Evolutionary conservation across 2,888 invertebrate genomes (phyloP), one percentile per base, ranked within the genome.

Genomic region (Drosophila longiperda): DNA sequence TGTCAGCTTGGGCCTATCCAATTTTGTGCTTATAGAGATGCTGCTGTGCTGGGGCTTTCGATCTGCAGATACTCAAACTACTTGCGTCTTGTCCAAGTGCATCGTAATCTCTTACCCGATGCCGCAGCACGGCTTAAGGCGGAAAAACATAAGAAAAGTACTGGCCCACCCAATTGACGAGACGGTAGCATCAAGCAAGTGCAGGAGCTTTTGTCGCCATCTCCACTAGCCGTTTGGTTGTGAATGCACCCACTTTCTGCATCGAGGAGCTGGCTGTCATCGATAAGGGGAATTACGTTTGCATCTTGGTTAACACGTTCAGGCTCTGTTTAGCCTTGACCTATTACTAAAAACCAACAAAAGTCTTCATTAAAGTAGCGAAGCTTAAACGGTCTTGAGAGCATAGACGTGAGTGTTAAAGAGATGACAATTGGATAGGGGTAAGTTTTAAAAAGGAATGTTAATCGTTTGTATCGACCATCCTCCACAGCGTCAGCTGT

Each of bases 31-130:
- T 62, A 73, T 61, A 61, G 55, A 15, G 17, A 7, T 38, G 36
- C 36, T 29, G 29, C 29, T 15, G 64, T 29, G 95, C 84, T 95
- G 26, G 92, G 99, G 99, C 91, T 98, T 97, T 32, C 99, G 95
- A 29, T 29, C 66, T 99, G 98, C 26, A 26, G 26, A 26, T 26
- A 26, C 26, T 26, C 26, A 26, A 26, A 26, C 2, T 26, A 26
- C 26, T 26, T 26, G 26, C 97, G 99, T 97, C 93, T 97, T 98
- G 93, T 99, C 26, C 1, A 26, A 26, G 93, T 98, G 98, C 98
- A 99, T 99, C 6, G 98, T 99, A 92, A 99, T 95, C 92, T 99
- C 99, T 99, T 97, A 99, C 97, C 48, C 99, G 95, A 92, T 99
- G 98, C 93, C 99, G 98, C 75, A 98, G 93, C 74, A 99, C 64